Conservation (phyloP, 2,113 vertebrate species). For the Globicephala melas region DNA sequence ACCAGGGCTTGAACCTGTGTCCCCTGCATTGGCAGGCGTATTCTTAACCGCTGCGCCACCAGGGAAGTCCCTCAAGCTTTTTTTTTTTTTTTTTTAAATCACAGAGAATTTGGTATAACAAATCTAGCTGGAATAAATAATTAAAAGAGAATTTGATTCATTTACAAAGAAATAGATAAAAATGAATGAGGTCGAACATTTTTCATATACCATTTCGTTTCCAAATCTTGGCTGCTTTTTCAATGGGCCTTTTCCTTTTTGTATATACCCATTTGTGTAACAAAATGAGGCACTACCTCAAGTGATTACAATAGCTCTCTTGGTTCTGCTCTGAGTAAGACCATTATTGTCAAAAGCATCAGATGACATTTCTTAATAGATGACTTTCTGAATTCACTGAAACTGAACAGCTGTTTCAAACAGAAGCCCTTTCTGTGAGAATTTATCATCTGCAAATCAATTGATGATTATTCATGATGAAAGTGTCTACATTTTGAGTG, state of each 20-base stretch:
- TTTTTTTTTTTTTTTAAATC: neutral
- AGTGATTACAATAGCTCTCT: constrained; percentile 52
- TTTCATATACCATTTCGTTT: neutral
- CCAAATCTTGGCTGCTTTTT: neutral
- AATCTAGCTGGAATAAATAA: neutral
- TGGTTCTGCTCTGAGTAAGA: constrained; percentile 60
- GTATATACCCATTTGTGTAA: constrained; percentile 41
- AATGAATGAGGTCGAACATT: neutral
- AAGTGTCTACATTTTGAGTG: neutral
- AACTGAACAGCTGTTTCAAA: constrained; percentile 67
- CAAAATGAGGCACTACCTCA: constrained; percentile 31
- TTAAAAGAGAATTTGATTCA: neutral
- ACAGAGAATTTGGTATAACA: constrained; percentile 11
- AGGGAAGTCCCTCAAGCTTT: neutral
- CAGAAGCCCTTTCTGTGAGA: constrained; percentile 58
- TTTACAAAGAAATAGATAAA: neutral
- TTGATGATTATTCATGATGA: constrained; percentile 42
- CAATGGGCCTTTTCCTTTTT: neutral
- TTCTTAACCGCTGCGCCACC: no score
- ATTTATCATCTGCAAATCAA: constrained; percentile 51
- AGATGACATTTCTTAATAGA: constrained; percentile 66
- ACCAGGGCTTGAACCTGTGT: no score
- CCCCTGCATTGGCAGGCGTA: no score
- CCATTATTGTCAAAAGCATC: constrained; percentile 57
- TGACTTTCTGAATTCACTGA: constrained; percentile 56